Evolutionary conservation across 2,113 vertebrate species (phyloP), one percentile per base, ranked within the genome.

Genomic region (Amblyopsis rosae): DNA sequence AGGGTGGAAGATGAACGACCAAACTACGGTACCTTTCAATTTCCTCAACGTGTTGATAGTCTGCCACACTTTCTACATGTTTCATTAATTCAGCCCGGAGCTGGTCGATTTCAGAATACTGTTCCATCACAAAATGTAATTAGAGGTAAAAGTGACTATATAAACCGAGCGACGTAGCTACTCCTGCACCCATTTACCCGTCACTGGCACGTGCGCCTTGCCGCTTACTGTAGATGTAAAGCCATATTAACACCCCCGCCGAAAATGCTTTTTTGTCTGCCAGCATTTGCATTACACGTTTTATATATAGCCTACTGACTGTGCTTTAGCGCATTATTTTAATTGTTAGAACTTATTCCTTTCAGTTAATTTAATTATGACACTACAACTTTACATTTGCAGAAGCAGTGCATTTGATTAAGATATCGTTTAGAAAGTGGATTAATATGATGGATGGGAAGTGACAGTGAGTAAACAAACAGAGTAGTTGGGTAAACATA

Each of bases 41-140:
- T 61, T 82, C 85, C 26, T 69, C 79, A n/a, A 1, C 41, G 0
- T 1, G 50, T n/a, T 65, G 77, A 9, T 12, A 9, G 49, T 70
- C 57, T 7, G 58, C 3, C 54, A 8, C n/a, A 0, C 17, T 6
- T 1, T 76, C 32, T 0, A 70, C 47, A 17, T 48, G 73, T 48
- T 46, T 61, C 35, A 86, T 45, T 46, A 89, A 45, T 9, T 75
- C 48, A 19, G 7, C 60, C 15, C 80, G 79, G 4, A 91, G 69
- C 16, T 80, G 78, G 19, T 89, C 88, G 32, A 91, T 48, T 80
- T 91, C 80, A 17, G 32, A 46, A 49, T 88, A 90, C 9, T 72
- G 12, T 0, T 84, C 61, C 6, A 41, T 41, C 35, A 7, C 35
- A 41, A 41, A 41, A 7, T 8, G 4, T 5, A 41, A 41, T 41